Base-by-base conservation (phyloP, 2,797 vertebrate species). In the Rhinatrema bivittatum region DNA sequence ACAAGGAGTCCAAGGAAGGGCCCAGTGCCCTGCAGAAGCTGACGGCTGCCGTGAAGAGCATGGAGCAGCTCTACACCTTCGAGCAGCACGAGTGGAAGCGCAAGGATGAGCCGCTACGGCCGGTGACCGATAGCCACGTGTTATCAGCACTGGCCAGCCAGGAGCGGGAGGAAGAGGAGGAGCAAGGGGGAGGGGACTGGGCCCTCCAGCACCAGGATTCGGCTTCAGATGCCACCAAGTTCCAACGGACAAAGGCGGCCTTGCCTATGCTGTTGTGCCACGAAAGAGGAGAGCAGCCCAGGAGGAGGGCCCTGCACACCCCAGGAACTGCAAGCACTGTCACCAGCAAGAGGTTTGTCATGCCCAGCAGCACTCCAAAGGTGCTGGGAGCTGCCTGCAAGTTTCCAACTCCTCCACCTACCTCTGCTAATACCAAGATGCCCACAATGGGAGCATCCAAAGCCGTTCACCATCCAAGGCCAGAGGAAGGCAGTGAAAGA, bases 1-100 rank as follows among this genome's bases (percentile, higher is more conserved):
- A 81, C 36, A 73, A 78, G 20, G 78, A 72, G 26, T 34, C 42
- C 3, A 54, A 70, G 9, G 88, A 90, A 2, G 82, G 78, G 38
- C 62, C 72, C 0, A 90, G 84, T 1, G 96, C 94, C 0, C 59
- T 98, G 42, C 89, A 97, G 74, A 97, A 97, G 65, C 78, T 99
- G 17, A 93, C 89, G 6, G 96, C 96, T 0, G 96, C 96, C 0
- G 94, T 99, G 20, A 85, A 90, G 61, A 96, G 91, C 3, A 99
- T 99, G 96, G 96, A 99, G 42, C 88, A 97, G 57, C 85, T 97
- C 6, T 99, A 97, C 32, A 90, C 93, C 44, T 96, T 91, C 56
- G 84, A 88, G 50, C 79, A 86, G 27, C 88, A 92, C 4, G 93
- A 97, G 46, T 98, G 95, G 95, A 94, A 93, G 53, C 91, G 95